Evolutionary conservation across 1,140 invertebrate species (phyloP), one percentile per base, ranked within the genome.

Genomic region (Cherax destructor): DNA sequence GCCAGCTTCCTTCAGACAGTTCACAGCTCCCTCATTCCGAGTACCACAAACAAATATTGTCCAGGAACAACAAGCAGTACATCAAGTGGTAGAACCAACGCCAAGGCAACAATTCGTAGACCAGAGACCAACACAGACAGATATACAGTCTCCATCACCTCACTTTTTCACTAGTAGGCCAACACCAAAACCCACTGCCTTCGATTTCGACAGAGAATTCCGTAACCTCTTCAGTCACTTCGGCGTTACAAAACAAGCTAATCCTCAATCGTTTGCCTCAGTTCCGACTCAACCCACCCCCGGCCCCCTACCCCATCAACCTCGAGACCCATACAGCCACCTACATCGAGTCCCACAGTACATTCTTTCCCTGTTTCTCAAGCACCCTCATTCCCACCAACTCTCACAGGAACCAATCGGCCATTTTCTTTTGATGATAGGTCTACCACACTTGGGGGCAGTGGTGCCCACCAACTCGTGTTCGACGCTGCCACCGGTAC

Each of bases 401-500:
- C 72, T n/a, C 6, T 56, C 4, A 59, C 92, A 30, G 49, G 52
- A 13, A 11, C 69, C 16, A 69, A 56, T 65, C 90, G 11, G 85
- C 69, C 61, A 65, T 21, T 21, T 5, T 21, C 92, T 11, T 85
- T 93, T n/a, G 93, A 93, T 50, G 88, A 93, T n/a, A 79, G 92
- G 18, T 78, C 91, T 6, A 50, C 41, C 18, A 84, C 74, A 21
- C 69, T 92, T 4, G 77, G 79, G 16, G 83, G 56, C 9, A 59
- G 49, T 49, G 77, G 78, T 41, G 91, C 84, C 21, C 89, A 91
- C 52, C 92, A 93, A 88, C 92, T 93, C 4, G 93, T 93, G 30
- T 94, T 94, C 83, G 91, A 94, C 69, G 81, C 93, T 21, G 78
- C 74, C 6, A 92, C 88, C 49, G 93, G 93, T n/a, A 93, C 92